Evolutionary conservation across 2,113 vertebrate species (phyloP).

Genomic region (Chascanopsetta lugubris): DNA sequence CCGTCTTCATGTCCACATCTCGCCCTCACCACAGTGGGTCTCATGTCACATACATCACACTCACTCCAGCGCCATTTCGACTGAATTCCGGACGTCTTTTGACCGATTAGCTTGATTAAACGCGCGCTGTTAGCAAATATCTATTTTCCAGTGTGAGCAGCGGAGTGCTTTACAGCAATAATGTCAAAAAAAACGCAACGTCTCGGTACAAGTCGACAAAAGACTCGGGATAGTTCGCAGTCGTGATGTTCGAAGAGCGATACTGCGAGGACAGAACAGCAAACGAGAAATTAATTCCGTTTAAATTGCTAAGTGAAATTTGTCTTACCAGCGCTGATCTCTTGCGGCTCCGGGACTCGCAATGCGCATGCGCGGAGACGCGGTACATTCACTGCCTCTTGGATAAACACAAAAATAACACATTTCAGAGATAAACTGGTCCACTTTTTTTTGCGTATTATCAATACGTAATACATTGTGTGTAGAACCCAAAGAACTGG

Average conservation of each 20-base stretch:
- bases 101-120: conserved; percentile 34
- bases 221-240: no score
- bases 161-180: conserved; percentile 44
- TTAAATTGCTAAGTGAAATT: conserved; percentile 69
- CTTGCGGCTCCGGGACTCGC: conserved; percentile 74
- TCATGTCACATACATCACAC: background rate
- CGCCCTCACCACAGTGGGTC: conserved; percentile 12
- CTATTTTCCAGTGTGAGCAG: conserved; percentile 40
- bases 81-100: background rate
- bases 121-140: conserved; percentile 3
- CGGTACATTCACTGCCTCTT: conserved; percentile 39
- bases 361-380: conserved; percentile 78
- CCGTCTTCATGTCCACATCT: conserved; percentile 41
- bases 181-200: background rate
- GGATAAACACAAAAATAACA: no score
- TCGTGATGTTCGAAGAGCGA: background rate
- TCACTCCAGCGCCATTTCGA: background rate
- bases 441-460: no score
- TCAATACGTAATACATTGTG: no score
- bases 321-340: conserved; percentile 83
- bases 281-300: conserved; percentile 42
- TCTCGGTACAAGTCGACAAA: no score
- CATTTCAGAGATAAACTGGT: no score
- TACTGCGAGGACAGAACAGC: background rate
- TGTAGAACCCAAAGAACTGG: no score